Base-by-base conservation (phyloP, 2,888 invertebrate species). In the Volucella inanis region DNA sequence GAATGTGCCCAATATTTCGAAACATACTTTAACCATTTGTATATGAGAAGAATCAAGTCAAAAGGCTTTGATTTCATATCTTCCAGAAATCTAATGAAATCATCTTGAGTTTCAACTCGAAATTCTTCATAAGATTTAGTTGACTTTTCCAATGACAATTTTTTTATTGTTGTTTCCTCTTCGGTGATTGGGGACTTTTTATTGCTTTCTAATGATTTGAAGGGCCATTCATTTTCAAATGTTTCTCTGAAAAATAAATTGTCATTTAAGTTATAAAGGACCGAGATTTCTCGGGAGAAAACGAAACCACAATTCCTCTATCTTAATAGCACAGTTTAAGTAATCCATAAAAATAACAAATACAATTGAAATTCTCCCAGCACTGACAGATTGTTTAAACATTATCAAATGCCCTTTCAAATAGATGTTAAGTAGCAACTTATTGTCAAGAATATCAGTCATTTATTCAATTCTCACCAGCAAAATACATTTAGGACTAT, bases 1-100 rank as follows among this genome's bases (percentile, higher is more conserved):
- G 83, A 43, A 31, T 87, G 75, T 10, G 88, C 72, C 89, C 90
- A 90, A 77, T 87, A 89, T 45, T 86, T 82, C 1, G 90, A 89
- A 12, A 89, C 75, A 70, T 87, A 88, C 78, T 90, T 88, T 8
- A 90, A 71, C 90, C 90, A 90, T 62, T 88, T 85, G 68, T 87
- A 89, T 41, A 89, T 88, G 9, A 90, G 77, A 2, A 88, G 81
- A 45, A 89, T 87, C 12, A 90, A 72, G 87, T 90, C 90, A 41
- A 89, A 89, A 8, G 65, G 83, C 38, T 70, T 61, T 1, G 81
- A 65, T 77, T 88, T 70, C 52, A 84, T 70, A 10, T 88, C 87
- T 45, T 87, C 86, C 0, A 89, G 61, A 62, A 90, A 89, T 12
- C 79, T 57, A n/a, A 88, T 65, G 80, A 90, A 89, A 57, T 88